A percentile compares a stretch with the other conserved stretches of the same genome.
Evolutionary conservation across 2,113 vertebrate species (phyloP).

Genomic region (Microcebus murinus): DNA sequence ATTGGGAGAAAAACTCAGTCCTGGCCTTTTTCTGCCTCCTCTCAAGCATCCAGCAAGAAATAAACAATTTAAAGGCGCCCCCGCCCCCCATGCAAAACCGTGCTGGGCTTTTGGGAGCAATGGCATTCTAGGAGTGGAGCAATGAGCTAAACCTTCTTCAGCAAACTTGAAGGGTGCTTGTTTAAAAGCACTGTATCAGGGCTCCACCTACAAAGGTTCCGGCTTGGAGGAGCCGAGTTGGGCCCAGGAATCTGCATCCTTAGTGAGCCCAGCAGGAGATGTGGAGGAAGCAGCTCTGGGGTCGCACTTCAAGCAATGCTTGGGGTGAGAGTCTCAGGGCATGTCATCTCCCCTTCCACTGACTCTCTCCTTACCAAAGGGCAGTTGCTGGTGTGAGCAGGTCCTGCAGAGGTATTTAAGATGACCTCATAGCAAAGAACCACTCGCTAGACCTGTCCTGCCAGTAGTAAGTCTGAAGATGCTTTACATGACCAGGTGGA

Average conservation of each 20-base stretch:
- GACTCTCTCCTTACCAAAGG: not conserved
- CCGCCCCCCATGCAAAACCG: not conserved
- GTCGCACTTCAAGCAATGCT: not conserved
- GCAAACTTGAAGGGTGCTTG: not conserved
- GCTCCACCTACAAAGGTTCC: not conserved
- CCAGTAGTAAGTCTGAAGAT: not conserved
- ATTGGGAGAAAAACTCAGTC: not conserved
- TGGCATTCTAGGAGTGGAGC: not conserved
- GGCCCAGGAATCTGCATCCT: not conserved
- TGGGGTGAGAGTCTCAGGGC: not conserved
- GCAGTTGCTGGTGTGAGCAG: not conserved
- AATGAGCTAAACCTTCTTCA: not conserved
- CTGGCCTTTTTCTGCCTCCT: not conserved
- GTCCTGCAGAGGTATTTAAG: not conserved
- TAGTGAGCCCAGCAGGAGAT: not conserved
- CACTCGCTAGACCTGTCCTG: not conserved
- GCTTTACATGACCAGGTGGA: no score
- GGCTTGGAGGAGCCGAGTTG: not conserved
- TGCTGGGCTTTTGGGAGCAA: not conserved
- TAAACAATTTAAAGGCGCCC: not conserved
- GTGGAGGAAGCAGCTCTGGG: not conserved
- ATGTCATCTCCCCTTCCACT: fast-evolving
- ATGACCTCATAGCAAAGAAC: not conserved
- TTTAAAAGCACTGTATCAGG: not conserved
- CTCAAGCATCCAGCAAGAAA: not conserved